A percentile compares a stretch with the other conserved stretches of the same genome.
These are phyloP conservation scores for Dunckerocampus dactyliophorus DNA, from an alignment of 2,113 vertebrate genomes.

Conservation along the genomic window DNA sequence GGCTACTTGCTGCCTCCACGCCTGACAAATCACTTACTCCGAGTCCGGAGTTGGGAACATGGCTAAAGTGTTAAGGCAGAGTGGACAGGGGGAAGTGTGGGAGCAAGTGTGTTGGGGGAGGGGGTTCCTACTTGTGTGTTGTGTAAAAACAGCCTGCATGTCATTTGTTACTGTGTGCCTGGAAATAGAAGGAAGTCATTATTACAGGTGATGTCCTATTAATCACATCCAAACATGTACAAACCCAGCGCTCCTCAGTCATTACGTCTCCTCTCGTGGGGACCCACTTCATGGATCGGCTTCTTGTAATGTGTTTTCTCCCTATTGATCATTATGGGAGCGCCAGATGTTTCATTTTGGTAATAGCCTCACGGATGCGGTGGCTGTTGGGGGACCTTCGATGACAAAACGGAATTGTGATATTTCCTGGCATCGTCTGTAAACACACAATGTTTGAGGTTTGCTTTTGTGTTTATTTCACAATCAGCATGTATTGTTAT, in stretches of 20 bases:
- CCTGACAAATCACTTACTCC: conserved; percentile 61
- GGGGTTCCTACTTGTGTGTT: conserved; percentile 8
- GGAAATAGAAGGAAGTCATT: conserved; percentile 14
- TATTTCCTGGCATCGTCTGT: conserved; percentile 24
- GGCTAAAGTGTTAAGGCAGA: conserved; percentile 20
- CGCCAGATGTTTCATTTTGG: conserved; percentile 56
- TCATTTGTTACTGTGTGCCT: conserved; percentile 19
- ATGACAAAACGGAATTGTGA: conserved; percentile 36
- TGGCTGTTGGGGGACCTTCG: conserved; percentile 15
- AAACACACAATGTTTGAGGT: conserved; percentile 1
- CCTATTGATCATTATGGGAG: conserved; percentile 40
- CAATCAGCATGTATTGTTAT: too few relatives aligned
- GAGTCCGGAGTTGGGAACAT: conserved; percentile 36
- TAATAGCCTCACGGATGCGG: conserved; percentile 26
- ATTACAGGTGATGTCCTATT: conserved; percentile 40
- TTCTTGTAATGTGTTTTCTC: conserved; percentile 41
- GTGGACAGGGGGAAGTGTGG: conserved; percentile 25
- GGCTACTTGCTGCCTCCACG: conserved; percentile 60
- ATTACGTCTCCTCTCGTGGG: conserved; percentile 36
- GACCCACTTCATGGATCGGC: conserved; percentile 29
- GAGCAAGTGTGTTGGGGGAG: not conserved
- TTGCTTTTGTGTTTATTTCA: not conserved
- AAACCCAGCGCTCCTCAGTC: not conserved
- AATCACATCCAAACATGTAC: conserved; percentile 39
- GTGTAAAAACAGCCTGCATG: conserved; percentile 4